Evolutionary conservation across 2,113 vertebrate species (phyloP), one percentile per base, ranked within the genome.

Genomic region (Lynx canadensis): DNA sequence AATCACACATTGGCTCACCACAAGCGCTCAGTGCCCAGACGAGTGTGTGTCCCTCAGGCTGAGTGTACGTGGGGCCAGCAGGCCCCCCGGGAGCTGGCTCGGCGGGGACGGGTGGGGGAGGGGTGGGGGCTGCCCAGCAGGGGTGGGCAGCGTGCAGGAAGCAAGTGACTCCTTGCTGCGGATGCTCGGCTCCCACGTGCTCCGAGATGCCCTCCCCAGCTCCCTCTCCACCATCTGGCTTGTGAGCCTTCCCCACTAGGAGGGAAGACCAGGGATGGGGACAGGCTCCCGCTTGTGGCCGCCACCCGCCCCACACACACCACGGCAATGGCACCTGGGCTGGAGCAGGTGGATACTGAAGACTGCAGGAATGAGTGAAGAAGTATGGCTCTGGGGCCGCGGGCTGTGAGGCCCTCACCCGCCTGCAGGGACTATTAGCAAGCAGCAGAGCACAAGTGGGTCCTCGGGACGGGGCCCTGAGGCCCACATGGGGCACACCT

Each of bases 351-450:
- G 0, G 27, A 57, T 3, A 12, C 66, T 16, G n/a, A 29, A 50
- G 7, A 4, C 4, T 0, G 0, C n/a, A 2, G 68, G 69, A 31
- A 10, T 1, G 7, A 36, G 8, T 2, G 6, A 27, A 63, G 81
- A 60, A 25, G 52, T 9, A 23, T 4, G 68, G 27, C 45, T 45
- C 50, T 36, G 12, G 0, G 38, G 31, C 80, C 1, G 0, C 19
- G 38, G 66, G 41, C 66, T 38, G 33, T 50, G 63, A 18, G 8
- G 45, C 33, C 63, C n/a, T 50, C 65, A 27, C 29, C 65, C 6
- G 27, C 48, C 45, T 36, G 5, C 55, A 18, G 48, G 33, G 68
- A 18, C 9, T 48, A 7, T 25, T 5, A 0, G 73, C 41, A 48
- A 84, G 60, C 19, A 7, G 25, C 13, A 16, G 36, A 31, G 36